A percentile compares a stretch with the other conserved stretches of the same genome.
Evolutionary conservation across 1,140 invertebrate species (phyloP).

Genomic region (Cherax quadricarinatus): DNA sequence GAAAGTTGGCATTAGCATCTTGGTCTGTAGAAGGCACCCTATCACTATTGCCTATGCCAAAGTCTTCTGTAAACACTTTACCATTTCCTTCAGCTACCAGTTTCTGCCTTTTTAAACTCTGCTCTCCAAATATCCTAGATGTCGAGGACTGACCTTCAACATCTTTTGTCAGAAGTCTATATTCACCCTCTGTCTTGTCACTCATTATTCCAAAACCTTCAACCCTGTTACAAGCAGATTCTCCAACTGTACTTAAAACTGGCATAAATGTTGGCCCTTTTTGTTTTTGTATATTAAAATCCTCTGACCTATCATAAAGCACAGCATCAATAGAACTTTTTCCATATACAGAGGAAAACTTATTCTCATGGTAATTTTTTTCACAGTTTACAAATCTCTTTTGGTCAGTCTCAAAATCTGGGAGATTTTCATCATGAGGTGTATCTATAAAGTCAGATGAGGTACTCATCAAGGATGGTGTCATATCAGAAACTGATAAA

Average conservation of each 20-base stretch:
- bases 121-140: neutral
- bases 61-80: constrained; percentile 42
- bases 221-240: neutral
- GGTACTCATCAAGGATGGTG: constrained; percentile 54
- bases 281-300: neutral
- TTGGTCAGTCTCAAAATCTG: constrained; percentile 40
- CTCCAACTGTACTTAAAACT: neutral
- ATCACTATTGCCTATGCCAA: constrained; percentile 2
- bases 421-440: constrained; percentile 60
- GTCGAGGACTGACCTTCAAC: neutral
- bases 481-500: constrained; percentile 56
- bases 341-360: constrained; percentile 9
- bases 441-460: constrained; percentile 60
- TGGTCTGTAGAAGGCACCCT: neutral
- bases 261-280: neutral
- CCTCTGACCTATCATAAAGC: constrained; percentile 16
- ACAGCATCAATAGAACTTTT: constrained; percentile 47
- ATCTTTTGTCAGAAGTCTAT: constrained; percentile 1
- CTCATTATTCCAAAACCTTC: constrained; percentile 24
- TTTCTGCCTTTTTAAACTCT: neutral
- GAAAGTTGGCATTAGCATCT: constrained; percentile 55
- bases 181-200: neutral
- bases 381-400: constrained; percentile 23
- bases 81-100: neutral
- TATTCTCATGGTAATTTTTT: constrained; percentile 20